Evolutionary conservation across 2,113 vertebrate species (phyloP).

Genomic region (Cyanoderma ruficeps): DNA sequence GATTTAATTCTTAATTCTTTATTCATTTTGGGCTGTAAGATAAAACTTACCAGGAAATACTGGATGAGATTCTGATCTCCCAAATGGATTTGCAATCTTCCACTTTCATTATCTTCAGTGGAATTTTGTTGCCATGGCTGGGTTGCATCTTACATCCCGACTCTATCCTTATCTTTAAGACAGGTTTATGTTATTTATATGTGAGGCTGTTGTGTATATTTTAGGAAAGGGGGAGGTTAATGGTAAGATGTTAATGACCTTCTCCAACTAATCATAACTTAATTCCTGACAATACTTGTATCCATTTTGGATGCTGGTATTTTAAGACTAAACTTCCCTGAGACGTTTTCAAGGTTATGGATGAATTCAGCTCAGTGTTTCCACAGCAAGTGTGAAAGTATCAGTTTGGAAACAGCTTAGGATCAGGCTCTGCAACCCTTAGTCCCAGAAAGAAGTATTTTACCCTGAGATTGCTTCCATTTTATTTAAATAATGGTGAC

Average conservation of each 20-base stretch:
- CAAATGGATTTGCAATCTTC: not conserved
- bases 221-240: not conserved
- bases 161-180: not conserved
- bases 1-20: slow-evolving; percentile 15
- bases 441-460: not conserved
- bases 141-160: not conserved
- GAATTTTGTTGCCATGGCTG: not conserved
- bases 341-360: not conserved
- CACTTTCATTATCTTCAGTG: not conserved
- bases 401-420: not conserved
- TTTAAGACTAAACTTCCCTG: not conserved
- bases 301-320: not conserved
- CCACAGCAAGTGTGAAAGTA: not conserved
- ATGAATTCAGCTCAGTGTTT: not conserved
- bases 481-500: not conserved
- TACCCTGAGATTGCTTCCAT: not conserved
- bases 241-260: not conserved
- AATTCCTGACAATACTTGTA: not conserved
- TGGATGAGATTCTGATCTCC: not conserved
- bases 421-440: not conserved
- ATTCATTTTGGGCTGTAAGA: not conserved
- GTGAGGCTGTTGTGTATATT: not conserved
- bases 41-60: not conserved
- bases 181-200: not conserved
- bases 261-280: not conserved